phyloP scores from a whole-genome alignment of 2,888 invertebrate genomes.

The Platycnemis pennipes region DNA sequence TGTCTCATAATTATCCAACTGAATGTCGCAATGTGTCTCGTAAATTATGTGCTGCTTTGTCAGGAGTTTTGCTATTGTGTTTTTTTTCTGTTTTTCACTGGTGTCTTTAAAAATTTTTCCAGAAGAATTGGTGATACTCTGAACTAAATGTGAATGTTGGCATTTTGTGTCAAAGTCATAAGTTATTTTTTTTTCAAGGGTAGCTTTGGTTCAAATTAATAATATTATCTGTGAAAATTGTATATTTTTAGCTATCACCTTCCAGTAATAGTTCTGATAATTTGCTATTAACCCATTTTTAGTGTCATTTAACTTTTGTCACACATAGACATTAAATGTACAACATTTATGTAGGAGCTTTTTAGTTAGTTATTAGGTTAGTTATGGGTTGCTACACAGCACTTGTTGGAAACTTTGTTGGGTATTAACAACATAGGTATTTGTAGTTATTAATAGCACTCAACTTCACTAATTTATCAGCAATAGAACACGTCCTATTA shows the following conservation, averaged over 20 bases:
- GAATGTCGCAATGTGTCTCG: neutral
- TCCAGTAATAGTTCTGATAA: neutral
- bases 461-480: neutral
- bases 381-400: neutral
- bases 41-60: neutral
- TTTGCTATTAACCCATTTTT: neutral
- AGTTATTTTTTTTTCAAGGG: neutral
- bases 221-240: neutral
- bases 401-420: too few species aligned
- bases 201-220: neutral
- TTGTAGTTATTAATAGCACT: neutral
- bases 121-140: neutral
- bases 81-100: neutral
- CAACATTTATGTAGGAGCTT: neutral
- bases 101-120: neutral
- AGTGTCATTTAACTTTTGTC: neutral
- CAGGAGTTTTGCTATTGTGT: neutral
- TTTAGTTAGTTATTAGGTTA: neutral
- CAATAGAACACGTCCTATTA: neutral
- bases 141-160: neutral
- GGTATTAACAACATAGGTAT: neutral
- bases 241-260: neutral
- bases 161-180: neutral
- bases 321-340: neutral
- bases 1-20: neutral